A percentile compares a stretch with the other conserved stretches of the same genome.
These are phyloP conservation scores for Plemyria rubiginata DNA, from an alignment of 2,888 invertebrate genomes.

Conservation along the genomic window DNA sequence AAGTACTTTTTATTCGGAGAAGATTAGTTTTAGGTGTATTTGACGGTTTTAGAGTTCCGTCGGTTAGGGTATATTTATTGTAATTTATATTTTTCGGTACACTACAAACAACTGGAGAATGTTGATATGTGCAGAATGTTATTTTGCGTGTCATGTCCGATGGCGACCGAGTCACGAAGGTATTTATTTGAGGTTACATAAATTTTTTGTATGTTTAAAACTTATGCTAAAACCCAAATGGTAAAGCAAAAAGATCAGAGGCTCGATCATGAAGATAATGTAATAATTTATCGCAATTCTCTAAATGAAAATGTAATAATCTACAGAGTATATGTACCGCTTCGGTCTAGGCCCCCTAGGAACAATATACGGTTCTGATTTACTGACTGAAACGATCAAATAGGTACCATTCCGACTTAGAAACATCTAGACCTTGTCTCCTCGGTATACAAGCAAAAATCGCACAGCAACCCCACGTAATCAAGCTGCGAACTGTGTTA, in stretches of 20 bases:
- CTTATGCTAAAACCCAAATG: too few species aligned
- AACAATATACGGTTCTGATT: slow-evolving; percentile 15
- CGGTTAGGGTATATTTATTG: not conserved
- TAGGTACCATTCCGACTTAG: not conserved
- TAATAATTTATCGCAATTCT: not conserved
- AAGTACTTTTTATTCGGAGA: slow-evolving; percentile 41
- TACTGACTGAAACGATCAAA: slow-evolving; percentile 11
- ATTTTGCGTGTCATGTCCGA: too few species aligned
- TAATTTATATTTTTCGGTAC: not conserved
- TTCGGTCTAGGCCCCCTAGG: slow-evolving; percentile 14
- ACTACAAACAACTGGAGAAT: too few species aligned
- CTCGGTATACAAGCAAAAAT: slow-evolving; percentile 3
- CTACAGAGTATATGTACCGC: too few species aligned
- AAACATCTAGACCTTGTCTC: slow-evolving; percentile 4
- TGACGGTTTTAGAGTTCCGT: not conserved
- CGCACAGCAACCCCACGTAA: not conserved
- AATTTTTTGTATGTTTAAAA: too few species aligned
- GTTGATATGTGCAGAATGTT: too few species aligned
- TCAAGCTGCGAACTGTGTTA: not conserved
- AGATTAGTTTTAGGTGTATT: slow-evolving; percentile 5
- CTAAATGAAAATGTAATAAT: too few species aligned
- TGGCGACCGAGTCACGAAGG: too few species aligned
- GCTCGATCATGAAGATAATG: not conserved
- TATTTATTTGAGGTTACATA: too few species aligned
- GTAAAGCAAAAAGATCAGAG: not conserved